Conservation (phyloP, 2,797 vertebrate species). For the Threskiornis aethiopicus region DNA sequence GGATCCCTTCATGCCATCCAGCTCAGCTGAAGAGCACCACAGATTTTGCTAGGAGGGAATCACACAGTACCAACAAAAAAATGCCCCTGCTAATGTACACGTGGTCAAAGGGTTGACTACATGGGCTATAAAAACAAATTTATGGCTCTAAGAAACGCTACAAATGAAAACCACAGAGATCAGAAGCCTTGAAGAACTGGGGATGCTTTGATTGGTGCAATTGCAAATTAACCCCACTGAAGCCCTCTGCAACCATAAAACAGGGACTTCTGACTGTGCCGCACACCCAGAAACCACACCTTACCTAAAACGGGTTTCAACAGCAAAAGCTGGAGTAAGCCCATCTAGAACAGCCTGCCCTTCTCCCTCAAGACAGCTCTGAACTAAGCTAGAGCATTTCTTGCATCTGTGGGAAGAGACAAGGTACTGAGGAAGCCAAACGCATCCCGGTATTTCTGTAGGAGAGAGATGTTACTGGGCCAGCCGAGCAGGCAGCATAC, state of each 20-base stretch:
- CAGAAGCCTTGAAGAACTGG: background rate
- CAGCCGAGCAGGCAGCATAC: background rate
- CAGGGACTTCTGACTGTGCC: background rate
- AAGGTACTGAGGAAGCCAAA: background rate
- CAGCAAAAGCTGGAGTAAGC: background rate
- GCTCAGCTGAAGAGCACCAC: background rate
- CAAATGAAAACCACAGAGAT: background rate
- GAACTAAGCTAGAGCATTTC: background rate
- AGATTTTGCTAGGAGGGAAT: background rate
- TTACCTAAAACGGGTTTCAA: background rate
- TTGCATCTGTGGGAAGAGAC: background rate
- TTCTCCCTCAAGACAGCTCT: background rate
- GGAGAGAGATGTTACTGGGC: too few relatives aligned
- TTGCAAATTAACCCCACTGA: background rate
- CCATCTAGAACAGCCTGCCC: background rate
- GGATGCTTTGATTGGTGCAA: background rate
- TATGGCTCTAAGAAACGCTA: background rate
- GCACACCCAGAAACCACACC: background rate
- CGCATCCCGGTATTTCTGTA: background rate
- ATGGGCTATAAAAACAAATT: background rate
- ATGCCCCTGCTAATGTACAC: fast-evolving
- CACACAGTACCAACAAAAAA: background rate
- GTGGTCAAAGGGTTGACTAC: background rate
- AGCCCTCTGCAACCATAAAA: background rate
- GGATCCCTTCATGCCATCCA: fast-evolving